phyloP scores from a whole-genome alignment of 2,888 invertebrate genomes.

The Lepidochitona cinerea region DNA sequence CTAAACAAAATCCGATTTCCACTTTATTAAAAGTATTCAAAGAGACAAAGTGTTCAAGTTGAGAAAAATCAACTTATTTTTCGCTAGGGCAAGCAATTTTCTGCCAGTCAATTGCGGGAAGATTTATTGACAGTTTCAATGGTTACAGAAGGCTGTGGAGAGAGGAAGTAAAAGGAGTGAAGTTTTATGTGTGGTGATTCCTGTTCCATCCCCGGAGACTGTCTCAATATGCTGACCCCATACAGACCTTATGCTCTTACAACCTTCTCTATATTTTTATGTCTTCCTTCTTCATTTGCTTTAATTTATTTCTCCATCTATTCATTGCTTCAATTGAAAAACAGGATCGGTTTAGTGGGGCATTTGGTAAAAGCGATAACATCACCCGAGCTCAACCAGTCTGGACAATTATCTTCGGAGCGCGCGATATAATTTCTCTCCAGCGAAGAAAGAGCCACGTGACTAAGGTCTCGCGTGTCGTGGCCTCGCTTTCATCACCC shows the following conservation, averaged over 20 bases:
- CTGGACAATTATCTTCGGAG: background rate
- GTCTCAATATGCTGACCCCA: background rate
- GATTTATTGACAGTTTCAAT: background rate
- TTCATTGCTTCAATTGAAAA: slow-evolving; percentile 4
- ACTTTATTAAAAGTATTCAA: too few relatives aligned
- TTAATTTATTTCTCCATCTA: slow-evolving; percentile 1
- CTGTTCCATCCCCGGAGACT: background rate
- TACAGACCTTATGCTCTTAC: background rate
- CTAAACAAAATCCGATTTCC: too few relatives aligned
- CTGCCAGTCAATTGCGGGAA: background rate
- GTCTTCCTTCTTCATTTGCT: background rate
- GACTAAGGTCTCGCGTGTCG: slow-evolving; percentile 7
- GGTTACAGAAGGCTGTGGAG: background rate
- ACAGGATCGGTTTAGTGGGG: background rate
- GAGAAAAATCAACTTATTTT: too few relatives aligned
- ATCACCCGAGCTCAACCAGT: background rate
- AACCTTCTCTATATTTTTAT: background rate
- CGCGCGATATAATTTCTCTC: background rate
- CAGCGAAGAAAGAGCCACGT: background rate
- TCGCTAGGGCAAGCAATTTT: background rate
- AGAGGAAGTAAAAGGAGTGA: too few relatives aligned
- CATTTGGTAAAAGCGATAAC: background rate
- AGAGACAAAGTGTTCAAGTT: too few relatives aligned
- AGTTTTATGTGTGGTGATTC: background rate
- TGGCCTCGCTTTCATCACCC: background rate